A percentile compares a stretch with the other conserved stretches of the same genome.
These are phyloP conservation scores for Poeciliopsis turrubarensis DNA, from an alignment of 2,113 vertebrate genomes.

Conservation along the genomic window DNA sequence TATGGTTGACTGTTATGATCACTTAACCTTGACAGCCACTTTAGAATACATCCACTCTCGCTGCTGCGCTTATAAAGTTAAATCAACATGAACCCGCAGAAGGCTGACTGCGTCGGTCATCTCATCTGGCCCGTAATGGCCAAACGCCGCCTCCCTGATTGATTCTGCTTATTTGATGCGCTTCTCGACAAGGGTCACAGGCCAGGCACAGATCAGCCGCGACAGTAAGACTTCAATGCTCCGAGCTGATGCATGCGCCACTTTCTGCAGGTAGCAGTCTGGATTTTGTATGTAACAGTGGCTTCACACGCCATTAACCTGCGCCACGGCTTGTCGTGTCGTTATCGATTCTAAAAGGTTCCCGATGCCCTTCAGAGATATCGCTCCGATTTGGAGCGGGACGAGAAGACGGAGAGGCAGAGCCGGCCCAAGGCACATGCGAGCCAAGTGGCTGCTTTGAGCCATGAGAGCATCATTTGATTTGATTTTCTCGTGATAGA, in stretches of 20 bases:
- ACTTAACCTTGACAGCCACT: constrained; percentile 24
- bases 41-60: constrained; percentile 28
- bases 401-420: constrained; percentile 15
- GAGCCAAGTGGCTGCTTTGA: too few relatives aligned
- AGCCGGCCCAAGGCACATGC: too few relatives aligned
- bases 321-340: constrained; percentile 57
- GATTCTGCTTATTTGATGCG: constrained; percentile 64
- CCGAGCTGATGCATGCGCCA: constrained; percentile 56
- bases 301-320: constrained; percentile 75
- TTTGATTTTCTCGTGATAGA: too few relatives aligned
- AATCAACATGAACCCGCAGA: constrained; percentile 59
- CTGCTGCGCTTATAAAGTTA: constrained; percentile 55
- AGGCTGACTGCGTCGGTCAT: constrained; percentile 48
- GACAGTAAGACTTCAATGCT: constrained; percentile 62
- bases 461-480: too few relatives aligned
- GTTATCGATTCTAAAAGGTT: constrained; percentile 72
- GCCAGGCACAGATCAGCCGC: constrained; percentile 43
- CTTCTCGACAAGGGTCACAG: constrained; percentile 56
- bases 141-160: constrained; percentile 54
- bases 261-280: constrained; percentile 66
- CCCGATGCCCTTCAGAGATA: constrained; percentile 68
- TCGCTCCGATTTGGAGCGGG: constrained; percentile 60
- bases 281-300: constrained; percentile 64
- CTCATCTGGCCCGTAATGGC: constrained; percentile 64
- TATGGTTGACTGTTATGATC: constrained; percentile 47